A percentile compares a stretch with the other conserved stretches of the same genome.
Conservation (phyloP, 2,888 invertebrate genomes). For the Physocephala rufipes region DNA sequence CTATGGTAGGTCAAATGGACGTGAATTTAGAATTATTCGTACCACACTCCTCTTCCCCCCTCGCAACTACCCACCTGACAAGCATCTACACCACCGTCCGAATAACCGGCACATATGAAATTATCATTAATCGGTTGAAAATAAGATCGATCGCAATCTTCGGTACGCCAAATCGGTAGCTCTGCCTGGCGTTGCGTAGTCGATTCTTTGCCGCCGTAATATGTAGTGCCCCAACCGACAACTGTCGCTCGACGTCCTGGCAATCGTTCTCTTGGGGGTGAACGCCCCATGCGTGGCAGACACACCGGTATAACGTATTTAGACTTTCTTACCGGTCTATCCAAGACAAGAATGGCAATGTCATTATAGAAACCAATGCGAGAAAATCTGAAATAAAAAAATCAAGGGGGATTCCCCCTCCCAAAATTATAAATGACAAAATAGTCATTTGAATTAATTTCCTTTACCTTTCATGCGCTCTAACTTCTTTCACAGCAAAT, state of each 20-base stretch:
- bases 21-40: neutral
- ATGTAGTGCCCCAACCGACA: slow-evolving; percentile 92
- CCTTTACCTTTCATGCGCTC: slow-evolving; percentile 75
- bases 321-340: slow-evolving; percentile 78
- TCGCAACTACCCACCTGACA: slow-evolving; percentile 72
- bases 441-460: neutral
- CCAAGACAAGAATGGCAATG: slow-evolving; percentile 73
- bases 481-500: slow-evolving; percentile 78
- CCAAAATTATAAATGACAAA: neutral
- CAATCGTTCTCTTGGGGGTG: slow-evolving; percentile 63
- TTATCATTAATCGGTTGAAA: slow-evolving; percentile 92
- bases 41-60: neutral
- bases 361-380: slow-evolving; percentile 95
- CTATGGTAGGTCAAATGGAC: slow-evolving; percentile 66
- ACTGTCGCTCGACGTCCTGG: slow-evolving; percentile 81
- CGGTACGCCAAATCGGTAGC: slow-evolving; percentile 88
- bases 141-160: slow-evolving; percentile 89
- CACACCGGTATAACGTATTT: slow-evolving; percentile 90
- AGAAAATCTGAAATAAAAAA: slow-evolving; percentile 71
- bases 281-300: slow-evolving; percentile 72
- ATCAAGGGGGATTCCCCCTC: neutral
- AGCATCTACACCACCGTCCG: slow-evolving; percentile 91
- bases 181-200: slow-evolving; percentile 84
- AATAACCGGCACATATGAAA: slow-evolving; percentile 89
- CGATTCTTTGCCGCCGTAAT: slow-evolving; percentile 89